Evolutionary conservation across 1,140 invertebrate species (phyloP).

Genomic region (Eciton burchellii): DNA sequence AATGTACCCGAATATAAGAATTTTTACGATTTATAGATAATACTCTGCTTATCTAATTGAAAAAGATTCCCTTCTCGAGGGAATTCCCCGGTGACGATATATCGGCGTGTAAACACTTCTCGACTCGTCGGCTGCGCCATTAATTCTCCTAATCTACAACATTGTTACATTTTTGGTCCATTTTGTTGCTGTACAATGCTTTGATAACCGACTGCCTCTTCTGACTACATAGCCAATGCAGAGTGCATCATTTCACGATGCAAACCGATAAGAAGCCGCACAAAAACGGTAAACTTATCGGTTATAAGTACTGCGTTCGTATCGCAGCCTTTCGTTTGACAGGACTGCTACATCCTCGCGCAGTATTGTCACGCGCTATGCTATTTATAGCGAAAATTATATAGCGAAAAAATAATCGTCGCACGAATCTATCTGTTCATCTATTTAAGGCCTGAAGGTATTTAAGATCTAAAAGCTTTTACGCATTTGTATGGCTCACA

Average conservation of each 20-base stretch:
- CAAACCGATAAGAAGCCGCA: conserved; percentile 17
- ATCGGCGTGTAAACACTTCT: background rate
- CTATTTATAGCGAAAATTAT: conserved; percentile 1
- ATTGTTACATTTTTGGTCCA: conserved; percentile 72
- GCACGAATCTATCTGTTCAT: background rate
- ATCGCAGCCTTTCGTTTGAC: conserved; percentile 37
- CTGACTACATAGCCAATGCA: conserved; percentile 44
- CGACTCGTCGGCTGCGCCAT: background rate
- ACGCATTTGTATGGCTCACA: background rate
- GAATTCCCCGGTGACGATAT: conserved; percentile 23
- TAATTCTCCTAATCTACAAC: conserved; percentile 45
- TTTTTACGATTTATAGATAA: conserved; percentile 44
- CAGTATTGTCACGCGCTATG: conserved; percentile 20
- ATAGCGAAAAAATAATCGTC: conserved; percentile 15
- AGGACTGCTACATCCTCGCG: conserved; percentile 23
- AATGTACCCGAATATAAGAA: conserved; percentile 52
- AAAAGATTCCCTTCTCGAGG: conserved; percentile 42
- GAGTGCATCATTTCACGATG: background rate
- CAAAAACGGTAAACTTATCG: conserved; percentile 44
- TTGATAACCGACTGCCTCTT: conserved; percentile 49
- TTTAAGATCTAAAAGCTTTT: background rate
- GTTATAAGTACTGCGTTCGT: conserved; percentile 56
- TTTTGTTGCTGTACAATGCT: conserved; percentile 66
- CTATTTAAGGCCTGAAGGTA: conserved; percentile 10
- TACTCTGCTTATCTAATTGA: conserved; percentile 62